Base-by-base conservation (phyloP, 2,113 vertebrate genomes). In the Elephantulus edwardii region DNA sequence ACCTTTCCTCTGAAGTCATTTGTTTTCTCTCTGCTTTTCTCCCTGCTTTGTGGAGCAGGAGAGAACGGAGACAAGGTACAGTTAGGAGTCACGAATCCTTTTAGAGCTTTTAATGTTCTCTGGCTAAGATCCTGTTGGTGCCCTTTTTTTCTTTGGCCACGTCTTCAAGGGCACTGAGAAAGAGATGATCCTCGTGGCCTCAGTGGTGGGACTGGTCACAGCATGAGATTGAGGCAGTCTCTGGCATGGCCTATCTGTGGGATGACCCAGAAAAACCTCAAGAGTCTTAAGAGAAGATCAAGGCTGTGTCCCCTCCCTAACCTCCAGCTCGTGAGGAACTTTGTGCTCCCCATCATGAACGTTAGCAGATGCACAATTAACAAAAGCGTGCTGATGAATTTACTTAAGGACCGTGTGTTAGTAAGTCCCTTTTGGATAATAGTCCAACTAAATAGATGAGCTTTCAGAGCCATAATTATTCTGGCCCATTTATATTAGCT, bases 401-500 rank as follows among this genome's bases (percentile, higher is more conserved):
- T 97, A 92, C 96, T 96, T 95, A 95, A 86, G 94, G 92, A 75
- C 94, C 11, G 56, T 92, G 52, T 96, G 83, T 97, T 87, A 70
- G 94, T 94, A 89, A 96, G 93, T 96, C 95, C 86, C 94, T 95
- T 93, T 93, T 83, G 94, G 96, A 92, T 97, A 96, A 97, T 96
- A 96, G 93, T 93, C 83, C 50, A 96, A 96, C 95, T 40, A 90
- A 64, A 76, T 95, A 97, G 96, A 96, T 96, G 95, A 97, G 92
- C 95, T 96, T 94, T 96, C 93, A 95, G 93, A 96, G 88, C 94
- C 94, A 71, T 97, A 97, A 97, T 95, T 96, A 95, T 96, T 96
- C 91, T 94, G 92, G 93, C 93, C 97, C 96, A 95, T 97, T 97
- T 97, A 95, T 97, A 96, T 97, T 88, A 97, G 95, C 94, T 96